Evolutionary conservation across 2,797 vertebrate genomes (phyloP).

Genomic region (Phrynocephalus vlangalii): DNA sequence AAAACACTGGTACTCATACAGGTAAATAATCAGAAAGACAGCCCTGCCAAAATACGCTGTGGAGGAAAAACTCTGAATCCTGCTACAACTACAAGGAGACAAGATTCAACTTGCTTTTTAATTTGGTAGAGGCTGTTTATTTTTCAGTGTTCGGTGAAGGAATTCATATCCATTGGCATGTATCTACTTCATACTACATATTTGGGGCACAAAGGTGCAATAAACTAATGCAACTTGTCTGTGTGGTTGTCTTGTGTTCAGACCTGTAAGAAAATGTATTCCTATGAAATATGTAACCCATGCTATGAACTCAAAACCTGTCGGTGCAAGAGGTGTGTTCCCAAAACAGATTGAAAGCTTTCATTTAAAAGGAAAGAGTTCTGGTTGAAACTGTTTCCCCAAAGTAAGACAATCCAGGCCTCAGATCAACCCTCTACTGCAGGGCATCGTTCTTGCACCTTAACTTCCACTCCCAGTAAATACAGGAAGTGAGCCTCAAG

Average conservation of each 20-base stretch:
- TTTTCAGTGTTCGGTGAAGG: neutral
- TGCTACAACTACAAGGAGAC: neutral
- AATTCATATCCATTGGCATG: neutral
- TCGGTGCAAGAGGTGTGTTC: too few species aligned
- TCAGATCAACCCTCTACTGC: too few species aligned
- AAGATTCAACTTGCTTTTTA: conserved; percentile 10
- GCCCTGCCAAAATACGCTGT: neutral
- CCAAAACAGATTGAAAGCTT: too few species aligned
- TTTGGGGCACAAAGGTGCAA: neutral
- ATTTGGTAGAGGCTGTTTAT: neutral
- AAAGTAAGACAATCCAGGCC: too few species aligned
- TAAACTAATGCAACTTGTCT: neutral
- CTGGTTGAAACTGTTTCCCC: too few species aligned
- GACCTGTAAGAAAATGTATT: neutral
- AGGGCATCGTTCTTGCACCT: too few species aligned
- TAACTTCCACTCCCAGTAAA: too few species aligned
- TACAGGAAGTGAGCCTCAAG: too few species aligned
- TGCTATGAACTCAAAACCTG: neutral
- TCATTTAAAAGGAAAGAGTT: too few species aligned
- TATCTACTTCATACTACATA: neutral
- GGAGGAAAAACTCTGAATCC: neutral
- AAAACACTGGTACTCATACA: neutral
- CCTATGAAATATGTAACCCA: neutral
- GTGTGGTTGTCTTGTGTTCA: neutral
- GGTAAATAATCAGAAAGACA: conserved; percentile 3